A percentile compares a stretch with the other conserved stretches of the same genome.
Conservation (phyloP, 2,888 invertebrate genomes). For the Caenorhabditis zanzibari region DNA sequence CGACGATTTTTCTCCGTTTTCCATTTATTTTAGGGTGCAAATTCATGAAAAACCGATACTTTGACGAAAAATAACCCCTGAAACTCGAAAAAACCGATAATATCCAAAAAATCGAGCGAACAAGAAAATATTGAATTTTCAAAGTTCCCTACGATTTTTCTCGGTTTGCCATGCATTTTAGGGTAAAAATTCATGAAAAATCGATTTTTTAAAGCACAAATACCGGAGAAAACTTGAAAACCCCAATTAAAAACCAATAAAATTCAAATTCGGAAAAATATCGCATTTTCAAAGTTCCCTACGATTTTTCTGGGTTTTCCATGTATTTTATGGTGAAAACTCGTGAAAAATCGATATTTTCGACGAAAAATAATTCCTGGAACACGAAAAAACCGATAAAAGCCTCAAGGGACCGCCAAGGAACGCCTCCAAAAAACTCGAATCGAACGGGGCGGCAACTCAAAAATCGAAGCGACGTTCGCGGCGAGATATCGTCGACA, state of each 20-base stretch:
- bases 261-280: slow-evolving; percentile 4
- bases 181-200: too few relatives aligned
- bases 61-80: background rate
- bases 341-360: slow-evolving; percentile 1
- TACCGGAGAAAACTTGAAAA: background rate
- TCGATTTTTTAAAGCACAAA: too few relatives aligned
- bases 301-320: background rate
- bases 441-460: slow-evolving; percentile 54
- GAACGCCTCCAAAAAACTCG: slow-evolving; percentile 38
- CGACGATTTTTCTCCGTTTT: too few relatives aligned
- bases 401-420: background rate
- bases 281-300: background rate
- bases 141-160: too few relatives aligned
- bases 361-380: background rate
- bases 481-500: slow-evolving; percentile 45
- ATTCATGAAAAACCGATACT: too few relatives aligned
- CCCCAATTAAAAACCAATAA: background rate
- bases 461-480: slow-evolving; percentile 65
- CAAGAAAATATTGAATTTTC: slow-evolving; percentile 11
- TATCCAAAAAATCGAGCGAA: too few relatives aligned
- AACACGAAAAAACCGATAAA: slow-evolving; percentile 1
- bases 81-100: slow-evolving; percentile 9
- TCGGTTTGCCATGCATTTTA: too few relatives aligned
- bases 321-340: background rate
- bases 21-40: too few relatives aligned